Conservation (phyloP, 2,797 vertebrate genomes). For the Hyperoplus immaculatus region DNA sequence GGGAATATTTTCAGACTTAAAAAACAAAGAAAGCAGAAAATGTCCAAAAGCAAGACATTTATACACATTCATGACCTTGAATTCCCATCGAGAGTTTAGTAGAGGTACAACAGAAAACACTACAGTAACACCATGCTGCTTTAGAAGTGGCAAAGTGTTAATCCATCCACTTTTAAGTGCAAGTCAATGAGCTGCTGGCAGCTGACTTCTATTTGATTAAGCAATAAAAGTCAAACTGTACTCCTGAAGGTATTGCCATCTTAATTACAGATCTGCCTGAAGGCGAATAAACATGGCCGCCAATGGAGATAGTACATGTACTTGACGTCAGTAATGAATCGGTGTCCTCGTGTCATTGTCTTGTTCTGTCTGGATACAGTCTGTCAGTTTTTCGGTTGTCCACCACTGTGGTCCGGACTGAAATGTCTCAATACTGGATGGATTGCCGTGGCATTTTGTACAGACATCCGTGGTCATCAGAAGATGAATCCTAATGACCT, state of each 20-base stretch:
- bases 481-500: not conserved
- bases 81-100: not conserved
- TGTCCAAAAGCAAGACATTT: not conserved
- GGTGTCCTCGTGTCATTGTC: conserved; percentile 29
- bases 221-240: conserved; percentile 64
- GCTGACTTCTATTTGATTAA: conserved; percentile 56
- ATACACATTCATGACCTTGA: not conserved
- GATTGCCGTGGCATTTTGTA: not conserved
- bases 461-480: not conserved
- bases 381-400: not conserved
- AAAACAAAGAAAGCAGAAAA: conserved; percentile 1
- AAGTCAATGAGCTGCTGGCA: conserved; percentile 39
- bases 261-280: conserved; percentile 62
- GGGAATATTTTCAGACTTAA: conserved; percentile 25
- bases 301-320: conserved; percentile 25
- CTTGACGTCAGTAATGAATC: conserved; percentile 50
- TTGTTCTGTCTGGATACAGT: conserved; percentile 20
- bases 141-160: conserved; percentile 20
- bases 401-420: not conserved
- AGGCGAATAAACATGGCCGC: conserved; percentile 57
- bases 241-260: conserved; percentile 50
- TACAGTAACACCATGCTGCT: not conserved
- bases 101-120: conserved; percentile 33
- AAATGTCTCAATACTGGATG: not conserved
- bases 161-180: conserved; percentile 44